Evolutionary conservation across 2,113 vertebrate genomes (phyloP).

Genomic region (Megalops atlanticus): DNA sequence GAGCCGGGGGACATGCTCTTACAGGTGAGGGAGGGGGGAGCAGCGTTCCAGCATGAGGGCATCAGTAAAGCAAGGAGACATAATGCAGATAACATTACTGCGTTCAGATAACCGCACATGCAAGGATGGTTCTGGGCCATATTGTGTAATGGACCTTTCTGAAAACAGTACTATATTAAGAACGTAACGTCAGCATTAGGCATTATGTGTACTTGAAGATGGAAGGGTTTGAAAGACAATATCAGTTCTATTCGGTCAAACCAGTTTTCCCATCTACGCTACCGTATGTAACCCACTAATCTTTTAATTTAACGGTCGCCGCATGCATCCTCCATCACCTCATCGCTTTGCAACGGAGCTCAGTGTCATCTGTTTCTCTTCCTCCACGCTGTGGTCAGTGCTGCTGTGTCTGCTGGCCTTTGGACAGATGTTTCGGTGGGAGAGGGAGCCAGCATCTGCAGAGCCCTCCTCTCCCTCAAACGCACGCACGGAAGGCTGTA

Average conservation of each 20-base stretch:
- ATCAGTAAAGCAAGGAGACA: background rate
- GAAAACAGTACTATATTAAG: background rate
- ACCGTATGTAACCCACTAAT: background rate
- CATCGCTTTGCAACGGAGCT: background rate
- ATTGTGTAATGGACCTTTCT: background rate
- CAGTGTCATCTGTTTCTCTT: background rate
- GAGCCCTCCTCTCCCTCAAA: background rate
- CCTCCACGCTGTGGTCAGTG: background rate
- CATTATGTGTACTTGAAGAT: background rate
- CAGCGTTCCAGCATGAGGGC: background rate
- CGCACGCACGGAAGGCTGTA: background rate
- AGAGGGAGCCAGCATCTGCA: background rate
- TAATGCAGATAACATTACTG: background rate
- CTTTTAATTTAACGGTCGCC: background rate
- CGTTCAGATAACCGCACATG: background rate
- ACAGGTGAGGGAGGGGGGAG: constrained; percentile 73
- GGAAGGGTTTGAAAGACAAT: background rate
- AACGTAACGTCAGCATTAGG: background rate
- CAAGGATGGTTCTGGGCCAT: background rate
- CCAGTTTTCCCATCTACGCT: background rate
- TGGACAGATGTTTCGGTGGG: background rate
- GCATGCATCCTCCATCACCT: background rate
- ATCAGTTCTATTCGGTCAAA: background rate
- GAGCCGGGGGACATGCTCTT: constrained; percentile 97
- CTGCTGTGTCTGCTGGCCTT: background rate